These are phyloP conservation scores for Synergus itoensis DNA, from an alignment of 2,888 invertebrate genomes.

Conservation along the genomic window DNA sequence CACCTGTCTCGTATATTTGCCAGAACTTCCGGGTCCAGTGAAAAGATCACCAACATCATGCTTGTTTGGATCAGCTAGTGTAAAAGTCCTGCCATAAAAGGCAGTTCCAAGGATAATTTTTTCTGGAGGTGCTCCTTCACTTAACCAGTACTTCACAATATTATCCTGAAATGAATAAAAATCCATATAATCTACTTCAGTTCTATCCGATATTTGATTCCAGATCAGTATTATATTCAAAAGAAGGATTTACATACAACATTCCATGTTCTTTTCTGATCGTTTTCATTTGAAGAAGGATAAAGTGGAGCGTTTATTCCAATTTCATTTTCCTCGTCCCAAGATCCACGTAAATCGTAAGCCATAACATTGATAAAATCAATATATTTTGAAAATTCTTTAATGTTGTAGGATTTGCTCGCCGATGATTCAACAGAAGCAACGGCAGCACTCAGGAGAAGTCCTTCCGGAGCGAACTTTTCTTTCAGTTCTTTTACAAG, in stretches of 20 bases:
- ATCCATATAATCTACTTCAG: no score
- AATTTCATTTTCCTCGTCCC: slow-evolving; percentile 81
- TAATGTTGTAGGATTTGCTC: slow-evolving; percentile 81
- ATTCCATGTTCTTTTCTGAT: slow-evolving; percentile 70
- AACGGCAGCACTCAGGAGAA: slow-evolving; percentile 75
- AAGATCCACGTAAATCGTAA: slow-evolving; percentile 85
- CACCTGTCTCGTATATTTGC: slow-evolving; percentile 82
- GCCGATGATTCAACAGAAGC: slow-evolving; percentile 79
- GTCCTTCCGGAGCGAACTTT: slow-evolving; percentile 80
- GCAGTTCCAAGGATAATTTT: slow-evolving; percentile 86
- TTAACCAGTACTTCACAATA: slow-evolving; percentile 79
- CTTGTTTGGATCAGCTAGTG: slow-evolving; percentile 77
- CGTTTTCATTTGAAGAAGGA: slow-evolving; percentile 66
- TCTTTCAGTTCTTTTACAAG: slow-evolving; percentile 81
- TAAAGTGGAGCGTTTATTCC: slow-evolving; percentile 85
- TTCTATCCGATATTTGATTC: no score
- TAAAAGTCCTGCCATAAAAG: slow-evolving; percentile 85
- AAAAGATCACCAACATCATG: slow-evolving; percentile 80
- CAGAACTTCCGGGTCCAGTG: slow-evolving; percentile 79
- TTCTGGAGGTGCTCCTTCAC: slow-evolving; percentile 80
- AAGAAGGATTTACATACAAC: slow-evolving; percentile 72
- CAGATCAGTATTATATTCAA: slow-evolving; percentile 66
- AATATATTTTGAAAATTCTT: slow-evolving; percentile 81
- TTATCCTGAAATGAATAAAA: slow-evolving; percentile 70
- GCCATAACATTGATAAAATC: slow-evolving; percentile 86